Base-by-base conservation (phyloP, 1,140 invertebrate species). In the Zaprionus inermis region DNA sequence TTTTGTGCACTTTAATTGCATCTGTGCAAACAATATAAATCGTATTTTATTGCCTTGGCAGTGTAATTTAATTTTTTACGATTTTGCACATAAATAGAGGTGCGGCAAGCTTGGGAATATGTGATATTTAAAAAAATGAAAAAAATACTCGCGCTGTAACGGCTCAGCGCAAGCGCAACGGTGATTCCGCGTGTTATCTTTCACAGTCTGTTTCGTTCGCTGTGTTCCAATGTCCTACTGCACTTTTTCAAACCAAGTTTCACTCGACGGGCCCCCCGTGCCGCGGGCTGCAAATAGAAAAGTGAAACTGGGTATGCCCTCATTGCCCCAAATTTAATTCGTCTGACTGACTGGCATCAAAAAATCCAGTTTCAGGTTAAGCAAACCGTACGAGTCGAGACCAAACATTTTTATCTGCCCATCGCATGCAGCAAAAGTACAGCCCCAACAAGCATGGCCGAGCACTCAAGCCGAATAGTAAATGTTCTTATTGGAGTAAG, bases 11-110 rank as follows among this genome's bases (percentile, higher is more conserved):
- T 90, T 79, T 89, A 90, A 90, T 90, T 90, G 78, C 85, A 90
- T 85, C 90, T 90, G 77, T 79, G 78, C 85, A 84, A 85, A 90
- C 81, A 90, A 90, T 85, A 90, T 81, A 90, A 90, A 90, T 85
- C 78, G 73, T 70, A 72, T 90, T 90, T 90, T 90, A 90, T 90
- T 90, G 81, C 86, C 66, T 70, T 69, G 57, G 76, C 67, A 79
- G 46, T 78, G 85, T 69, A 90, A 90, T 90, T 90, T 74, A 90
- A 90, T 90, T 90, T 90, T 90, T 90, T 90, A 90, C 86, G 85
- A 90, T 90, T 90, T 90, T 90, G 85, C 81, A 90, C 85, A 77
- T 41, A 67, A 76, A 90, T 79, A 70, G 54, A 57, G 49, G 36
- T 20, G 66, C 59, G 56, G 6, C 10, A 66, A 52, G 55, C 56